phyloP scores from a whole-genome alignment of 2,113 vertebrate species.

The Archilochus colubris region DNA sequence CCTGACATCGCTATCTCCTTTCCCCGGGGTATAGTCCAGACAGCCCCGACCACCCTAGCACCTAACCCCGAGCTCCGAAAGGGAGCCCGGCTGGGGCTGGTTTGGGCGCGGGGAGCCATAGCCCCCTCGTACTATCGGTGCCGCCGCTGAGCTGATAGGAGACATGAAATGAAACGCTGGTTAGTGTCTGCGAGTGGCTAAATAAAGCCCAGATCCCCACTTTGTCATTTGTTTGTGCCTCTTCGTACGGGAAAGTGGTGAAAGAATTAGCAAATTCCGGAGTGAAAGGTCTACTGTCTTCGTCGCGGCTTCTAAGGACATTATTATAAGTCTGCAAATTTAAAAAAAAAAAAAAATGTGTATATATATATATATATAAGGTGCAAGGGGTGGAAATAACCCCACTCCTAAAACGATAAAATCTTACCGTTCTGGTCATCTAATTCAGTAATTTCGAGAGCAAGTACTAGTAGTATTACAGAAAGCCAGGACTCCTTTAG shows the following conservation, averaged over 20 bases:
- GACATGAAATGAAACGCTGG: neutral
- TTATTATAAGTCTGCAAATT: neutral
- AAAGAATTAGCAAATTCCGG: neutral
- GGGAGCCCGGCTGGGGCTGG: neutral
- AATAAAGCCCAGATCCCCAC: neutral
- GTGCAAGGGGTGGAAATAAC: accelerated
- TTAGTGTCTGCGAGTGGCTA: neutral
- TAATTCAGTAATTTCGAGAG: slow-evolving; percentile 14
- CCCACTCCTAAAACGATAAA: neutral
- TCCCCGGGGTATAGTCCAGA: neutral
- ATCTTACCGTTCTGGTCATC: slow-evolving; percentile 34
- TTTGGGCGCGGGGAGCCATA: neutral
- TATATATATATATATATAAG: neutral
- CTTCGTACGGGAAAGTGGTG: neutral
- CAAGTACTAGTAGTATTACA: neutral
- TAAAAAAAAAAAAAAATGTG: neutral
- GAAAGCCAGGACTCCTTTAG: neutral
- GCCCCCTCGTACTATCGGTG: neutral
- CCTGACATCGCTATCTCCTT: neutral
- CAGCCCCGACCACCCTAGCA: neutral
- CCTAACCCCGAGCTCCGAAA: neutral
- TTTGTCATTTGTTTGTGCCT: slow-evolving; percentile 21
- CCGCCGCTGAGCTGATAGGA: neutral
- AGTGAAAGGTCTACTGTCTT: neutral
- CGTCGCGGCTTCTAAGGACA: neutral